Percentiles rank a stretch among this genome's conserved stretches.
phyloP scores from a whole-genome alignment of 2,797 vertebrate genomes.

The Pipistrellus pygmaeus region DNA sequence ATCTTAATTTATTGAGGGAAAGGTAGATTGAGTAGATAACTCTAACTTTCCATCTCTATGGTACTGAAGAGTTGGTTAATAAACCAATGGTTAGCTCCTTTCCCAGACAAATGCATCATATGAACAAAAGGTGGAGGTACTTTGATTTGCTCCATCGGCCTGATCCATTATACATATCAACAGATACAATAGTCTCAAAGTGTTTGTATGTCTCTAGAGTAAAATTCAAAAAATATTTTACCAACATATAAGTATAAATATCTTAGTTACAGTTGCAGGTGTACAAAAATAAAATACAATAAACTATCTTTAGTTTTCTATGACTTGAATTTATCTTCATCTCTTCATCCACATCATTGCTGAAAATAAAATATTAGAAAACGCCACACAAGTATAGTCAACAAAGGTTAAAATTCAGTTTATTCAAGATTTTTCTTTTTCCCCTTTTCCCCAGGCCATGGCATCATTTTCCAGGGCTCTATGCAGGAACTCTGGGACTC shows the following conservation, averaged over 20 bases:
- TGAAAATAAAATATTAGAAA: constrained; percentile 52
- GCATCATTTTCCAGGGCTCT: background rate
- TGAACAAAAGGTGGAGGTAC: background rate
- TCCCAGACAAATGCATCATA: background rate
- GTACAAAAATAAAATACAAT: background rate
- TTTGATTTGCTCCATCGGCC: background rate
- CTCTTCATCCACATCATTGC: background rate
- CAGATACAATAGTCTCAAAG: background rate
- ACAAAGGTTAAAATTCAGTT: background rate
- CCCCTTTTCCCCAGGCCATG: background rate
- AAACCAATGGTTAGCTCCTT: background rate
- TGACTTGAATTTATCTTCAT: background rate
- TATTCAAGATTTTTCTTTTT: constrained; percentile 13
- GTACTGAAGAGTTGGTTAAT: background rate
- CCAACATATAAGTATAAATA: background rate
- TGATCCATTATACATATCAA: background rate
- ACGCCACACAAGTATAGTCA: background rate
- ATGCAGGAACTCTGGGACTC: background rate
- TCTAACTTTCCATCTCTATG: background rate
- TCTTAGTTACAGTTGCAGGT: background rate
- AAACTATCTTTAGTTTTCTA: constrained; percentile 14
- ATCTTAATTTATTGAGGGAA: constrained; percentile 6
- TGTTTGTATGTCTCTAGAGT: background rate
- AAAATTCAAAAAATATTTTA: background rate
- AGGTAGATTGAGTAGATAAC: background rate